Conservation (phyloP, 2,888 invertebrate genomes). For the Branchellion lobata region DNA sequence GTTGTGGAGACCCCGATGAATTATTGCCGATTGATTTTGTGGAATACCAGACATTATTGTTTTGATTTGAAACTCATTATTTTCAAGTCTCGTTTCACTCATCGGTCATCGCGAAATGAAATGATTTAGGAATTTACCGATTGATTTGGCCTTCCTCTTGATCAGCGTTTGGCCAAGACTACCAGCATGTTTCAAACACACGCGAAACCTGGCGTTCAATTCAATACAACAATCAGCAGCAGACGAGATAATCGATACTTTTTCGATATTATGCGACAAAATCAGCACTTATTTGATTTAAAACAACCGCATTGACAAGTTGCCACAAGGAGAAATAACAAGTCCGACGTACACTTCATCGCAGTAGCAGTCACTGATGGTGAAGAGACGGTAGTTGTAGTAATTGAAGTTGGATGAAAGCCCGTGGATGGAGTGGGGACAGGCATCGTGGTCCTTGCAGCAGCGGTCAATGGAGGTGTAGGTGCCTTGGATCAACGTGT, state of each 20-base stretch:
- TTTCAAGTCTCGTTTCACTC: no score
- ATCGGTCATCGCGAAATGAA: no score
- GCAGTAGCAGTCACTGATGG: slow-evolving; percentile 86
- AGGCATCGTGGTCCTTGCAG: slow-evolving; percentile 84
- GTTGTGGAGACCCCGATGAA: no score
- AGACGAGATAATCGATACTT: no score
- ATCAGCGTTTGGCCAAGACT: background rate
- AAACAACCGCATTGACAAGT: no score
- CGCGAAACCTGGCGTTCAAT: slow-evolving; percentile 4
- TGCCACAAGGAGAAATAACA: background rate
- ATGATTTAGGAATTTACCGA: background rate
- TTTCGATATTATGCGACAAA: no score
- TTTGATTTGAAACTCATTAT: no score
- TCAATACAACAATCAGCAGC: no score
- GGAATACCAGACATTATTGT: no score
- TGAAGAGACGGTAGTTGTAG: slow-evolving; percentile 85
- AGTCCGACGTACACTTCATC: slow-evolving; percentile 75
- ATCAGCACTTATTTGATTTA: no score
- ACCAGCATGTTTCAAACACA: slow-evolving; percentile 8
- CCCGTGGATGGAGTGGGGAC: slow-evolving; percentile 80
- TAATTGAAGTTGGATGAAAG: slow-evolving; percentile 80
- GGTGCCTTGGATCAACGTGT: slow-evolving; percentile 71
- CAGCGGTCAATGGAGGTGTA: slow-evolving; percentile 81
- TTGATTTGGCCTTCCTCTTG: background rate
- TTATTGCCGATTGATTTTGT: no score